Evolutionary conservation across 2,888 invertebrate species (phyloP), one percentile per base, ranked within the genome.

Genomic region (Lepetodrilus schrolli): DNA sequence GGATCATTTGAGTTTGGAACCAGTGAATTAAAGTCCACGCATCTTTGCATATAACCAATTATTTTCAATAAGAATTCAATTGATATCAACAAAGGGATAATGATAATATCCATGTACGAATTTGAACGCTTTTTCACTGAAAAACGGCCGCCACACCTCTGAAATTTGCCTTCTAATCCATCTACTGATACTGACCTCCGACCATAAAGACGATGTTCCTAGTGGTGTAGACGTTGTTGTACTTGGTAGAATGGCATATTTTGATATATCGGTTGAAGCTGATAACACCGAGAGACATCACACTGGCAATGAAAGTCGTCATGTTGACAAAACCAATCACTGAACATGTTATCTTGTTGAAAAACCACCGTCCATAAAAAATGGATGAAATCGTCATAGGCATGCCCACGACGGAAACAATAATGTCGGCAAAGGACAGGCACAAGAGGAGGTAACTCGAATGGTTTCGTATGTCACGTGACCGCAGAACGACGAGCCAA

Each of bases 251-350:
- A 37, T 78, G 78, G 70, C 88, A 88, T 5, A 88, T 86, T 78
- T 85, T 86, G 50, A 86, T 74, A 74, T 87, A 89, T 23, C 89
- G 79, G 74, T 88, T 89, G 13, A 88, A 81, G 73, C 87, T 87
- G 43, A 89, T 88, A 37, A 84, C 84, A 30, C 87, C 88, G 34
- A 89, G 80, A 3, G 87, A 88, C 83, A 88, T 80, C 17, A 89
- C 87, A 69, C 87, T 87, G 20, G 84, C 84, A 3, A 87, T 80
- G 36, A 89, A 83, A 2, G 87, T 86, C 30, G 86, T 66, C 88
- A 88, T 87, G 77, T 86, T 87, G 20, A 83, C 74, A 70, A 83
- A 87, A 0, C 88, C 88, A 10, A 83, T 74, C 1, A 80, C 78
- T 21, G 76, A 72, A 69, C 88, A 88, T 2, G 81, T 79, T 7